phyloP scores from a whole-genome alignment of 2,113 vertebrate species.

The Gallinago jamesoni region DNA sequence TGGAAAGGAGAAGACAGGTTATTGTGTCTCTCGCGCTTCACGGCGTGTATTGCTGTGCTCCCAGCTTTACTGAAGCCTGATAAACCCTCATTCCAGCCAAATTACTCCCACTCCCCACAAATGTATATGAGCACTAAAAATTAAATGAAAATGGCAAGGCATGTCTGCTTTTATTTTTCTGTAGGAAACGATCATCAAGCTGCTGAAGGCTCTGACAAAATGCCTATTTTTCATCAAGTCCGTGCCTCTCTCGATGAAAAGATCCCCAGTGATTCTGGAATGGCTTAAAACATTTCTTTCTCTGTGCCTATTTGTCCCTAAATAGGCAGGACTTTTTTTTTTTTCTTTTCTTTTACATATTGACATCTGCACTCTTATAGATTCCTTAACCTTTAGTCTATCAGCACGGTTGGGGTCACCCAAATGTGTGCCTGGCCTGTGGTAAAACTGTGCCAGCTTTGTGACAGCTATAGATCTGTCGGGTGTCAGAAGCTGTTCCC shows the following conservation, averaged over 20 bases:
- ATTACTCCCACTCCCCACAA: slow-evolving; percentile 49
- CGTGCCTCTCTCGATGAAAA: background rate
- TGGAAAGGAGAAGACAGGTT: background rate
- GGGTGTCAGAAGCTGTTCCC: background rate
- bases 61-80: slow-evolving; percentile 14
- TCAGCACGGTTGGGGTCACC: slow-evolving; percentile 2
- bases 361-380: slow-evolving; percentile 36
- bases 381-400: slow-evolving; percentile 58
- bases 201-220: slow-evolving; percentile 52
- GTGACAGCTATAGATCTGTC: slow-evolving; percentile 52
- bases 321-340: slow-evolving; percentile 46
- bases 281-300: background rate
- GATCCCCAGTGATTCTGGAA: slow-evolving; percentile 14
- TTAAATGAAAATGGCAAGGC: slow-evolving; percentile 49
- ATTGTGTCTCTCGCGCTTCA: slow-evolving; percentile 12
- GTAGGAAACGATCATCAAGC: background rate
- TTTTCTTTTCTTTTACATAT: slow-evolving; percentile 20
- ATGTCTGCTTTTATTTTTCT: slow-evolving; percentile 30
- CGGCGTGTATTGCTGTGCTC: background rate
- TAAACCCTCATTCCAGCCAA: slow-evolving; percentile 23
- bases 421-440: slow-evolving; percentile 23
- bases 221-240: slow-evolving; percentile 43
- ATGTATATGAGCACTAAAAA: slow-evolving; percentile 31
- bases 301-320: slow-evolving; percentile 37
- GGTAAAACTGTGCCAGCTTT: slow-evolving; percentile 43